Evolutionary conservation across 2,888 invertebrate genomes (phyloP).

Genomic region (Sesia bembeciformis): DNA sequence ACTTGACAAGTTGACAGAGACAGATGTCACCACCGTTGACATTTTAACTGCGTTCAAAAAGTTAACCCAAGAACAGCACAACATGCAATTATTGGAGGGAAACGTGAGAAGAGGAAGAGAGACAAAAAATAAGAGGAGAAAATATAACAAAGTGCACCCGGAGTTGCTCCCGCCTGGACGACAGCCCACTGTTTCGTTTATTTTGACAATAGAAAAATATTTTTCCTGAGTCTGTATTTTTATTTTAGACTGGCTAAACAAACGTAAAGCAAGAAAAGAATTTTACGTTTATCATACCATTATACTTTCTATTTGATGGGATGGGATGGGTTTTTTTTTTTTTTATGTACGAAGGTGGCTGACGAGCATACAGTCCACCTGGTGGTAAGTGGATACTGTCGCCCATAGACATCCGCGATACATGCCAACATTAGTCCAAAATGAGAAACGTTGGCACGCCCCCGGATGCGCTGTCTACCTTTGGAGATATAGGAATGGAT

Average conservation of each 20-base stretch:
- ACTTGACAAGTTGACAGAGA: slow-evolving; percentile 30
- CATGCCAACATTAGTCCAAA: too few species aligned
- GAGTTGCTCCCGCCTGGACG: slow-evolving; percentile 25
- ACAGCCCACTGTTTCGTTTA: slow-evolving; percentile 36
- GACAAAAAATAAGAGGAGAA: slow-evolving; percentile 10
- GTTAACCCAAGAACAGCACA: slow-evolving; percentile 38
- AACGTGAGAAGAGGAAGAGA: slow-evolving; percentile 27
- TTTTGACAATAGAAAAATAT: slow-evolving; percentile 13
- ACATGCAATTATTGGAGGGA: slow-evolving; percentile 26
- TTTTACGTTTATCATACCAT: too few species aligned
- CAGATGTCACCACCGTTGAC: slow-evolving; percentile 13
- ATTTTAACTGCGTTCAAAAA: slow-evolving; percentile 26
- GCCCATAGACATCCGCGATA: too few species aligned
- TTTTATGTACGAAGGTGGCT: too few species aligned
- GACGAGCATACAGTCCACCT: too few species aligned
- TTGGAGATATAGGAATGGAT: too few species aligned
- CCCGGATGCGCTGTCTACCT: too few species aligned
- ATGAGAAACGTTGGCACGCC: too few species aligned
- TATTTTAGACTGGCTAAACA: slow-evolving; percentile 21
- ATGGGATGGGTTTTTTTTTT: too few species aligned
- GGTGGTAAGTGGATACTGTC: too few species aligned
- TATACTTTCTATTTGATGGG: too few species aligned
- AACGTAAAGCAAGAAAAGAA: slow-evolving; percentile 15
- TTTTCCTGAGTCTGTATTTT: slow-evolving; percentile 15
- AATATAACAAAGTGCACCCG: slow-evolving; percentile 31